Percentiles rank a stretch among this genome's conserved stretches.
Evolutionary conservation across 2,797 vertebrate genomes (phyloP).

Genomic region (Spinibarbus caldwelli): DNA sequence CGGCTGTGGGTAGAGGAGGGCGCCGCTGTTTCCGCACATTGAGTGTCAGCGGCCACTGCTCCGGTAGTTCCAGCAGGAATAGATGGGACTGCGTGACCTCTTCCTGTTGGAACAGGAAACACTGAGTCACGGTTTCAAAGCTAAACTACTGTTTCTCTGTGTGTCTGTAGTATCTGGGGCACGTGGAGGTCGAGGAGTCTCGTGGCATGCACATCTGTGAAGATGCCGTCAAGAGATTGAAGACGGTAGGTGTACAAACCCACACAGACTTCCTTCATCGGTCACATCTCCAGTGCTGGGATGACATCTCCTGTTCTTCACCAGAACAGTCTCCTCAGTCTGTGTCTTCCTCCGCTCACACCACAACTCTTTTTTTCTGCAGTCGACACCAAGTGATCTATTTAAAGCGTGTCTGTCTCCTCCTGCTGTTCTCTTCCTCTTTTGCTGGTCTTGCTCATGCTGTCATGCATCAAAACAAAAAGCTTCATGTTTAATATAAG

Average conservation of each 20-base stretch:
- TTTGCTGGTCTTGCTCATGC: neutral
- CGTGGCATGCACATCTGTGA: conserved; percentile 99
- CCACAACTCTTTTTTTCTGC: neutral
- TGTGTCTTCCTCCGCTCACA: neutral
- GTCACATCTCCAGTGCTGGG: conserved; percentile 17
- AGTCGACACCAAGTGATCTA: neutral
- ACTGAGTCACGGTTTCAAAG: conserved; percentile 16
- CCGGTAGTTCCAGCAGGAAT: neutral
- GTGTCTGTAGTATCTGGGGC: conserved; percentile 90
- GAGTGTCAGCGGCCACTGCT: neutral
- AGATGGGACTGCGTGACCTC: neutral
- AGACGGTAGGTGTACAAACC: conserved; percentile 89
- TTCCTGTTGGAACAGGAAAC: conserved; percentile 12
- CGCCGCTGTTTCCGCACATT: conserved; percentile 15
- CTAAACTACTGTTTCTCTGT: conserved; percentile 31
- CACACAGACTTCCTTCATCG: conserved; percentile 44
- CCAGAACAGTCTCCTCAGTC: neutral
- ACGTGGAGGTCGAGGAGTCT: conserved; percentile 98
- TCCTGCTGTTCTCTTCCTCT: conserved; percentile 6
- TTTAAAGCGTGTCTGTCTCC: conserved; percentile 16
- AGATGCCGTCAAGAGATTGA: conserved; percentile 97
- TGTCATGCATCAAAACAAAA: neutral
- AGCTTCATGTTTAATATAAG: neutral
- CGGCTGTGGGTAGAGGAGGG: neutral
- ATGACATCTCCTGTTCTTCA: neutral